Evolutionary conservation across 1,140 invertebrate species (phyloP).

Genomic region (Mycetomoellerius zeteki): DNA sequence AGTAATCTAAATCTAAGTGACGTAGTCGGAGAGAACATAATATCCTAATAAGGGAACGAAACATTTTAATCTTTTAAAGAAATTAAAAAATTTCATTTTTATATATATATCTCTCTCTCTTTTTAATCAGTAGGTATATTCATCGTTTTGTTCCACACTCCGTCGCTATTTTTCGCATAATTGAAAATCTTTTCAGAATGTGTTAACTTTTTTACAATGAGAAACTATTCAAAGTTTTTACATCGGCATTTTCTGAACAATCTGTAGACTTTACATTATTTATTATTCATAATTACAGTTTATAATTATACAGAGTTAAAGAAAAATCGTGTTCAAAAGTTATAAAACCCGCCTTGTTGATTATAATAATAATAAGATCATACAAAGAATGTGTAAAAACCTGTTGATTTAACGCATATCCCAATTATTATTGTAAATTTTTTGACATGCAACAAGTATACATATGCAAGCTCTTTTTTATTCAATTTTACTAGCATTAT

Average conservation of each 20-base stretch:
- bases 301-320: slow-evolving; percentile 5
- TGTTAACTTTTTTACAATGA: not conserved
- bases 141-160: not conserved
- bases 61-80: not conserved
- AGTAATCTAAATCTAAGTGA: not conserved
- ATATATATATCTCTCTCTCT: no score
- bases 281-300: not conserved
- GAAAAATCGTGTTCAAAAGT: not conserved
- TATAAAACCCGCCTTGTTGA: not conserved
- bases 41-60: not conserved
- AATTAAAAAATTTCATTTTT: not conserved
- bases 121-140: not conserved
- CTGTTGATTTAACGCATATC: slow-evolving; percentile 12
- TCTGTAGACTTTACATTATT: not conserved
- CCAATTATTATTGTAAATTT: slow-evolving; percentile 7
- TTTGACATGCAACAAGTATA: not conserved
- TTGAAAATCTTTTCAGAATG: not conserved
- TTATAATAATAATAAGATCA: slow-evolving; percentile 1
- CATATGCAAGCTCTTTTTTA: not conserved
- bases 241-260: not conserved
- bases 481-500: not conserved
- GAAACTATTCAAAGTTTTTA: not conserved
- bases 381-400: not conserved
- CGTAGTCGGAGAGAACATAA: not conserved
- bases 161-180: not conserved